Evolutionary conservation across 1,140 invertebrate species (phyloP), one percentile per base, ranked within the genome.

Genomic region (Bombyx mandarina): DNA sequence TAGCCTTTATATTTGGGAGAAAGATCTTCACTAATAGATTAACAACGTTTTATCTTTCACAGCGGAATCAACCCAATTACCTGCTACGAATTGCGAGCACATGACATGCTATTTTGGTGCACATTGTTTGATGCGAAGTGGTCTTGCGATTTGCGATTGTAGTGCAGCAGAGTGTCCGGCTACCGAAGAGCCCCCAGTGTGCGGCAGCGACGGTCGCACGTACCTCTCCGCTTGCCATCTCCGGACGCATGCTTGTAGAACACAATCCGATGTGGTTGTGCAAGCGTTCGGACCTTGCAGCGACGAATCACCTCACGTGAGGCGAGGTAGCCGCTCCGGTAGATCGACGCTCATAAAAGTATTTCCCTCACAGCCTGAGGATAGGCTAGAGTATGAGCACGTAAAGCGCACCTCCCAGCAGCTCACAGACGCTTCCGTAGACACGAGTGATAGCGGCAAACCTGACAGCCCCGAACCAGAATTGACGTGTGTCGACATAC

Each of bases 41-140:
- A 45, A 45, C 5, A 1, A 3, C 4, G 26, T 35, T 35, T 35
- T 49, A 49, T 56, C 43, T 12, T 22, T 43, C 8, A 58, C 83
- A 94, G 93, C 89, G 61, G 93, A 94, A 77, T 89, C 90, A 9
- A 91, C 90, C 12, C 91, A 91, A 60, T 86, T 91, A 44, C 89
- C 92, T 42, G 90, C 93, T 7, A 90, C 89, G 6, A 92, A 90
- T 56, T 96, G 95, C 82, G 91, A 90, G 61, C 92, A 94, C 65
- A 85, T 96, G 71, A 91, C 92, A 42, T 97, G 96, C 79, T 93
- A 94, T 76, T 96, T 94, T 77, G 95, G 95, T 4, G 94, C 94
- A 3, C 90, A 91, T 49, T 97, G 96, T 82, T 89, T 92, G 45
- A 92, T 95, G 63, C 90, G 90, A 62, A 90, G 90, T 61, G 91